Conservation (phyloP, 2,888 invertebrate genomes). For the Sesia apiformis region DNA sequence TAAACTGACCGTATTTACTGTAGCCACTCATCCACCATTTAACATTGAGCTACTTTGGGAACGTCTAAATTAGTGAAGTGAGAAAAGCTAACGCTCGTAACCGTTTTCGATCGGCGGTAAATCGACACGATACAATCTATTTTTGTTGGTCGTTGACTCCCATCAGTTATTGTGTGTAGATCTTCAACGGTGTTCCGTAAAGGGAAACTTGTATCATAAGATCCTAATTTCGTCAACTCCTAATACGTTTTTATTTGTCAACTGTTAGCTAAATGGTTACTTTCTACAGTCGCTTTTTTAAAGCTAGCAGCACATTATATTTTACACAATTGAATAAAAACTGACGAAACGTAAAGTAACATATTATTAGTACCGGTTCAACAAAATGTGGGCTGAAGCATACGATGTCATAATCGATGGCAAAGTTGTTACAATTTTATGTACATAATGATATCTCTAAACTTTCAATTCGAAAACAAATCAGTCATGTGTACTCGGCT, state of each 20-base stretch:
- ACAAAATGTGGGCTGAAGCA: too few species aligned
- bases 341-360: too few species aligned
- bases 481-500: too few species aligned
- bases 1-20: constrained; percentile 66
- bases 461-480: too few species aligned
- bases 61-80: constrained; percentile 71
- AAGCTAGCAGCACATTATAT: neutral
- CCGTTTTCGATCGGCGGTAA: constrained; percentile 59
- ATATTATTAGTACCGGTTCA: too few species aligned
- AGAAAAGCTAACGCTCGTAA: constrained; percentile 69
- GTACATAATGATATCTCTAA: too few species aligned
- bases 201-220: constrained; percentile 47
- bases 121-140: constrained; percentile 64
- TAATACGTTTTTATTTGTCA: constrained; percentile 39
- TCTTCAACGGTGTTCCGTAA: constrained; percentile 39
- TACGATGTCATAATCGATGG: too few species aligned
- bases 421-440: too few species aligned
- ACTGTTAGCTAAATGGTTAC: neutral
- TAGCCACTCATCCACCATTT: constrained; percentile 64
- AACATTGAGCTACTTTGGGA: constrained; percentile 67
- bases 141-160: constrained; percentile 42
- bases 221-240: constrained; percentile 45
- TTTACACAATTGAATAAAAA: too few species aligned
- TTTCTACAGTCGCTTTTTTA: neutral
- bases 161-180: constrained; percentile 60